Conservation (phyloP, 2,113 vertebrate genomes). For the Brachyhypopomus occidentalis region DNA sequence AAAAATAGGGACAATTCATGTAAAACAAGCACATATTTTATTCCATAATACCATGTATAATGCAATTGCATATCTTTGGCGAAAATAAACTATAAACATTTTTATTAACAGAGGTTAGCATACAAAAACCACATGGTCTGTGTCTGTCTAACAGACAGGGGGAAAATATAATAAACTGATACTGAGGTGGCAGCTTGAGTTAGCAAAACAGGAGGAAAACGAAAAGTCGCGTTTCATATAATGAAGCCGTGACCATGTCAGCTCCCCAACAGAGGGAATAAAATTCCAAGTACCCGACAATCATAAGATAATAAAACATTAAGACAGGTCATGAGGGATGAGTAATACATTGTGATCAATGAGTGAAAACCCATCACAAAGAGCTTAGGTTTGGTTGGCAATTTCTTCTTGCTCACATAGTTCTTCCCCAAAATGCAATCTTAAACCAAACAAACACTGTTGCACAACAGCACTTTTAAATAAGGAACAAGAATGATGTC, state of each 20-base stretch:
- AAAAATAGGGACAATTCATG: slow-evolving; percentile 10
- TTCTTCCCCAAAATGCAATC: background rate
- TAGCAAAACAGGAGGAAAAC: slow-evolving; percentile 58
- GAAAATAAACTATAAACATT: slow-evolving; percentile 99
- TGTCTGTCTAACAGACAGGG: slow-evolving; percentile 74
- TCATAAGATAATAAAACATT: slow-evolving; percentile 32
- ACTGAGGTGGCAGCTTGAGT: slow-evolving; percentile 77
- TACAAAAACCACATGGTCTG: slow-evolving; percentile 92
- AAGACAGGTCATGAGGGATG: background rate
- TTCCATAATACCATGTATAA: slow-evolving; percentile 98
- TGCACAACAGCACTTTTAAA: background rate
- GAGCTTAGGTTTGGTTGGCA: background rate
- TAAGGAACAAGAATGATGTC: background rate
- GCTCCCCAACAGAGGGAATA: background rate
- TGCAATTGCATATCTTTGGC: slow-evolving; percentile 99
- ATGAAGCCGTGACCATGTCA: background rate
- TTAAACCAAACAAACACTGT: background rate
- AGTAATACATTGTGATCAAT: background rate
- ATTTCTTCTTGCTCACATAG: background rate
- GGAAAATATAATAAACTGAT: slow-evolving; percentile 72
- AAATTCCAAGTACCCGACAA: background rate
- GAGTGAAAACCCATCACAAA: background rate
- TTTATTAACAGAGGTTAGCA: slow-evolving; percentile 97
- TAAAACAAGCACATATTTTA: slow-evolving; percentile 95
- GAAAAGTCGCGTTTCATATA: slow-evolving; percentile 6